These are phyloP conservation scores for Hydrocynus forskahlii DNA, from an alignment of 2,797 vertebrate species.

Conservation along the genomic window DNA sequence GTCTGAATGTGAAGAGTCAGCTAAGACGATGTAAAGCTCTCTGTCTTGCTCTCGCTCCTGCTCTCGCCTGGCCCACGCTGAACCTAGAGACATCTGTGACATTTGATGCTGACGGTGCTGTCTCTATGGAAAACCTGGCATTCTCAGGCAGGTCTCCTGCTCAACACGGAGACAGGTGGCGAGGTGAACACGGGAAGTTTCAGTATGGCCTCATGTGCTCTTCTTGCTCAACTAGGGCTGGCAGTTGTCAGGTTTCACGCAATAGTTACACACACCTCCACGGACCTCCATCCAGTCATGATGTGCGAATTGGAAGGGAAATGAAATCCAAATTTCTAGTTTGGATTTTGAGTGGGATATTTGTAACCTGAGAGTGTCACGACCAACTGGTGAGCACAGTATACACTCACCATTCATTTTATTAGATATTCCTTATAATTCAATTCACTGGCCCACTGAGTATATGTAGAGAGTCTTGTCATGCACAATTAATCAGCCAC, in stretches of 20 bases:
- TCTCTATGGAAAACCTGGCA: constrained; percentile 51
- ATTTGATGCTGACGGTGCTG: constrained; percentile 73
- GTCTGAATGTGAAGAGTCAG: constrained; percentile 68
- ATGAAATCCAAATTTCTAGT: not conserved
- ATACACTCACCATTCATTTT: not conserved
- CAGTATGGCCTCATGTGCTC: constrained; percentile 30
- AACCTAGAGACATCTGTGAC: constrained; percentile 66
- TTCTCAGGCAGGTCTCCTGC: constrained; percentile 47
- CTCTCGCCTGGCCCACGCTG: constrained; percentile 48
- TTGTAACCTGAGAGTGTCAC: not conserved
- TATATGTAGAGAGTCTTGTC: not conserved
- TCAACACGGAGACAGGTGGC: constrained; percentile 47
- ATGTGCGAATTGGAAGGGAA: constrained; percentile 7
- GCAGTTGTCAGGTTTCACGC: constrained; percentile 46
- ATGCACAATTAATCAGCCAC: not conserved
- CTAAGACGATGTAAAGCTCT: constrained; percentile 61
- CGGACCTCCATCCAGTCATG: constrained; percentile 18
- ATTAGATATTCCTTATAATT: not conserved
- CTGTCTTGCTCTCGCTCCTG: constrained; percentile 45
- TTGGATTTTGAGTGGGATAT: not conserved
- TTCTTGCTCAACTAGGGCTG: constrained; percentile 24
- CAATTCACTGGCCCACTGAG: not conserved
- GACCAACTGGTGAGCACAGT: not conserved
- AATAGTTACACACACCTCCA: constrained; percentile 6
- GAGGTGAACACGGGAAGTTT: constrained; percentile 43